These are phyloP conservation scores for Coptodon bakossiorum DNA, from an alignment of 2,113 vertebrate species.

Conservation along the genomic window DNA sequence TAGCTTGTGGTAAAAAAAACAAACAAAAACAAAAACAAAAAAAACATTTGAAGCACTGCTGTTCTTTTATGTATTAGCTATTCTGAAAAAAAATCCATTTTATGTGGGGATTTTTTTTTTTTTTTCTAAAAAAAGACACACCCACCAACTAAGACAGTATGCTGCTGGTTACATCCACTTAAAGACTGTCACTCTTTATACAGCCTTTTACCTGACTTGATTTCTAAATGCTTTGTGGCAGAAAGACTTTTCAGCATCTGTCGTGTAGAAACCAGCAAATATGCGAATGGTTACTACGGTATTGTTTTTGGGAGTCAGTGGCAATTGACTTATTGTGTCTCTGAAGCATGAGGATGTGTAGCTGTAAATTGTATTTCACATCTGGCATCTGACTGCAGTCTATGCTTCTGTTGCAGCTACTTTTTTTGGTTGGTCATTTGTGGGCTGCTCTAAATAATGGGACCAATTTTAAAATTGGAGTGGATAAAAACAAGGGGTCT, in stretches of 20 bases:
- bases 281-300: background rate
- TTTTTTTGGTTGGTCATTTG: background rate
- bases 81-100: background rate
- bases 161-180: background rate
- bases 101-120: background rate
- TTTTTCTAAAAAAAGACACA: background rate
- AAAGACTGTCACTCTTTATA: background rate
- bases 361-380: background rate
- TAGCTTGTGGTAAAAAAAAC: background rate
- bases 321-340: background rate
- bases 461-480: background rate
- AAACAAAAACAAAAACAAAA: background rate
- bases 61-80: background rate
- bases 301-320: background rate
- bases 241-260: background rate
- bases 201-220: background rate
- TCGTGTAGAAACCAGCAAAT: background rate
- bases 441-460: background rate
- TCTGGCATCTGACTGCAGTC: background rate
- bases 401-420: background rate
- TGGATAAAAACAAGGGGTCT: background rate
- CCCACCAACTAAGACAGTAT: background rate
- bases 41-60: background rate
- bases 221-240: background rate
- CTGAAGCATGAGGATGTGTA: background rate